Percentiles rank a stretch among this genome's conserved stretches.
Evolutionary conservation across 1,140 invertebrate species (phyloP).

Genomic region (Papilio polytes): DNA sequence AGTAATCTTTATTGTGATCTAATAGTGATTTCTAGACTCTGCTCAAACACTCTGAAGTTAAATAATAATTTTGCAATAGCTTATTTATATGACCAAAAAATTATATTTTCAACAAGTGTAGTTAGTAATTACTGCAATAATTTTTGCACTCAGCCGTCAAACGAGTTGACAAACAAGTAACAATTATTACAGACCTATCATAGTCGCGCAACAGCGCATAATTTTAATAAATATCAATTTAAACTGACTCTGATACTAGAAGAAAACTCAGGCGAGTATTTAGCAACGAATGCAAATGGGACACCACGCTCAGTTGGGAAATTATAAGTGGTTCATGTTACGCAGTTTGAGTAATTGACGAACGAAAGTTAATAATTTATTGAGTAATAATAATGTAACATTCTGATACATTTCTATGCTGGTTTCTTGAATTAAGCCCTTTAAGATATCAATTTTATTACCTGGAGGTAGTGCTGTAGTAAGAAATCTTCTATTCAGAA

Average conservation of each 20-base stretch:
- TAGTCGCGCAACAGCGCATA: constrained; percentile 42
- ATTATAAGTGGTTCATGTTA: constrained; percentile 37
- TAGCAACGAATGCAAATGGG: constrained; percentile 43
- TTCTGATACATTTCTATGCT: constrained; percentile 11
- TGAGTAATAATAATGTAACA: constrained; percentile 1
- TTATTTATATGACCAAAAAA: background rate
- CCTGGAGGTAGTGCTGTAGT: background rate
- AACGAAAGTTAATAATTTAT: constrained; percentile 35
- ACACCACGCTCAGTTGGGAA: constrained; percentile 38
- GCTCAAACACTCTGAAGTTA: background rate
- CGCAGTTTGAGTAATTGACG: constrained; percentile 38
- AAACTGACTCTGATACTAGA: constrained; percentile 47
- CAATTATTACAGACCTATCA: constrained; percentile 49
- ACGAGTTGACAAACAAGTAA: constrained; percentile 42
- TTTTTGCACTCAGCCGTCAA: constrained; percentile 29
- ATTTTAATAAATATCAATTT: constrained; percentile 53
- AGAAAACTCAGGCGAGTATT: constrained; percentile 44
- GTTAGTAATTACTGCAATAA: constrained; percentile 28
- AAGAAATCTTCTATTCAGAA: background rate
- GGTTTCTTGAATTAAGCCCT: background rate
- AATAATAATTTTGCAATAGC: background rate
- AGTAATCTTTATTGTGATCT: too few relatives aligned
- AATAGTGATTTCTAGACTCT: too few relatives aligned
- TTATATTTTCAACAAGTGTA: constrained; percentile 10
- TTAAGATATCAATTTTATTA: background rate